A percentile compares a stretch with the other conserved stretches of the same genome.
phyloP scores from a whole-genome alignment of 2,113 vertebrate species.

The Dicaeum eximium region DNA sequence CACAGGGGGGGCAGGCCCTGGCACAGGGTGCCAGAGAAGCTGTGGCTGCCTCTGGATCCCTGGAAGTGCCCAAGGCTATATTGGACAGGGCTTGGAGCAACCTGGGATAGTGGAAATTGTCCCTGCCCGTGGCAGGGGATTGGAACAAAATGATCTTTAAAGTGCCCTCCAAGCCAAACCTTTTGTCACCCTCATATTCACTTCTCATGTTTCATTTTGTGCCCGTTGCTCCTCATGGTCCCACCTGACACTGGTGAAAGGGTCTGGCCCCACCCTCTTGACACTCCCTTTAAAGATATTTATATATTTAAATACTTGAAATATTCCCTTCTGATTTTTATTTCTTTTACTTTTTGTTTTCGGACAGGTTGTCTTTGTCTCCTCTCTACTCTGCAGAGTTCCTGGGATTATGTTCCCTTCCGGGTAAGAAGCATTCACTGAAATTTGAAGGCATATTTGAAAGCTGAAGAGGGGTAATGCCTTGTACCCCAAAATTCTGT shows the following conservation, averaged over 20 bases:
- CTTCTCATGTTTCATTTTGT: background rate
- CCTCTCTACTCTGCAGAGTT: conserved; percentile 74
- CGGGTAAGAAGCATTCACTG: conserved; percentile 70
- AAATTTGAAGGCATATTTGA: background rate
- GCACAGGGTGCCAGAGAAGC: background rate
- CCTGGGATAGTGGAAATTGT: background rate
- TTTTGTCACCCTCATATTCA: background rate
- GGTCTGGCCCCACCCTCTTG: background rate
- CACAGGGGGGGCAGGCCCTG: rapidly evolving
- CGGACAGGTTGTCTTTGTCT: conserved; percentile 80
- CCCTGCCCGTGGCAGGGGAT: background rate
- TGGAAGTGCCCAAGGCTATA: background rate
- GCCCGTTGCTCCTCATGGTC: background rate
- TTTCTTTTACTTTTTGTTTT: background rate
- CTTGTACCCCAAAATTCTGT: background rate
- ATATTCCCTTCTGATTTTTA: background rate
- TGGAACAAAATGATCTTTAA: background rate
- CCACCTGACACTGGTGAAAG: background rate
- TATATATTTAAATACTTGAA: background rate
- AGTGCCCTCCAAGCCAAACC: background rate
- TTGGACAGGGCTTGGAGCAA: rapidly evolving
- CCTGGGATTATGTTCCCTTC: conserved; percentile 86
- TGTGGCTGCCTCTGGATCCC: background rate
- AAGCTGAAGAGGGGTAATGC: background rate
- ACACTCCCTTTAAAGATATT: background rate